Evolutionary conservation across 2,113 vertebrate species (phyloP), one percentile per base, ranked within the genome.

Genomic region (Podiceps cristatus): DNA sequence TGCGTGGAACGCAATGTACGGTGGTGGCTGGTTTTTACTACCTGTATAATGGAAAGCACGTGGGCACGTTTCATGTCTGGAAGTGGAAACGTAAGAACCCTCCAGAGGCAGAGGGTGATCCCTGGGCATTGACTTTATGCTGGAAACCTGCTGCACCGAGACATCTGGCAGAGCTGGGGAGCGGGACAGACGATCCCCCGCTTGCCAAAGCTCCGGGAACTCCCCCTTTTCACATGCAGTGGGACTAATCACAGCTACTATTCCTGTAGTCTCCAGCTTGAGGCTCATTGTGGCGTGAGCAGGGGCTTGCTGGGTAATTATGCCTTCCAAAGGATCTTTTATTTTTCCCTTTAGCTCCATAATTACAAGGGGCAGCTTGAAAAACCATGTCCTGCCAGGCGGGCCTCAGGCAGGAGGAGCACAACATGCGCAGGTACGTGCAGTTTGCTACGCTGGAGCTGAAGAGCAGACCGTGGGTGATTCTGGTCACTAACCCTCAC

Each of bases 391-490:
- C 56, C 69, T 53, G 40, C 53, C 28, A 44, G 44, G 62, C 11
- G 4, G n/a, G 24, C 59, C 53, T 79, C 47, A 13, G 52, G 27
- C 63, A 49, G 52, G 31, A 75, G 33, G 37, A 72, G 72, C 49
- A 11, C 49, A 52, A 5, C 47, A 18, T 3, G 7, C 4, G 18
- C 1, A 13, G 23, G 20, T 47, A 45, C 3, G 0, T 9, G 49
- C 11, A 18, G 45, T 66, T 77, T 13, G 10, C 52, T 44, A 14
- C 1, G 2, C 50, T 24, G 53, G 53, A 27, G 42, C 25, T 33
- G 53, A 31, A 23, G 53, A 73, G 37, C 20, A 47, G 59, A 14
- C 6, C 5, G 18, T 19, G 42, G 47, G 40, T 20, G 33, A 40
- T 18, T 47, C 52, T 68, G 42, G 42, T 68, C 35, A 8, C 13